Base-by-base conservation (phyloP, 2,113 vertebrate species). In the Entosphenus tridentatus region DNA sequence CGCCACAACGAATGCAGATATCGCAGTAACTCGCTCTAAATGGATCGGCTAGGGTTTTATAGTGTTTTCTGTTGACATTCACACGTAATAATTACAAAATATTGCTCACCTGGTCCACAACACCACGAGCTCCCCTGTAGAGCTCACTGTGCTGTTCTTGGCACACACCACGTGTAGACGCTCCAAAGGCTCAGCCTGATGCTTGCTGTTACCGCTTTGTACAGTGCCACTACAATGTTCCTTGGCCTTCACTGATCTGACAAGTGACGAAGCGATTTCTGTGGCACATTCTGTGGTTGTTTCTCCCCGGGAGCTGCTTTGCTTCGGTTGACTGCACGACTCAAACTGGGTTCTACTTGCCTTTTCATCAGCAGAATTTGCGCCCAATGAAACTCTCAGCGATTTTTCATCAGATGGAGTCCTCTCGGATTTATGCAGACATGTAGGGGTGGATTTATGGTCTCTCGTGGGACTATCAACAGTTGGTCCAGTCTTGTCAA, bases 41-140 rank as follows among this genome's bases (percentile, higher is more conserved):
- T 65, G 8, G n/a, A 65, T 16, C n/a, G 8, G 9, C 8, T 21
- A 65, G n/a, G 8, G n/a, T 65, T 21, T 65, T 9, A 9, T 16
- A 9, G 21, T 21, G 21, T 16, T 65, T 65, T n/a, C n/a, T 21
- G 21, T 16, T 65, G 21, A 65, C 21, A 65, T 16, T 11, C n/a
- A n/a, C n/a, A 16, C 21, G n/a, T 62, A 9, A n/a, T 16, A 65
- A 65, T 65, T 10, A 65, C 10, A 65, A 65, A 10, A 11, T 16
- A 65, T 8, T 16, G 21, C 8, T 65, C 62, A 65, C 62, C 62
- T 65, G n/a, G 62, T 65, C 62, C 62, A 65, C n/a, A 65, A 21
- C 62, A 65, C 62, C 62, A 65, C 62, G 2, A 65, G n/a, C 62
- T 65, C 62, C 62, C 62, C 62, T 11, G 62, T 65, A 65, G 62